Conservation (phyloP, 2,888 invertebrate species). For the Leptopilina syphax region DNA sequence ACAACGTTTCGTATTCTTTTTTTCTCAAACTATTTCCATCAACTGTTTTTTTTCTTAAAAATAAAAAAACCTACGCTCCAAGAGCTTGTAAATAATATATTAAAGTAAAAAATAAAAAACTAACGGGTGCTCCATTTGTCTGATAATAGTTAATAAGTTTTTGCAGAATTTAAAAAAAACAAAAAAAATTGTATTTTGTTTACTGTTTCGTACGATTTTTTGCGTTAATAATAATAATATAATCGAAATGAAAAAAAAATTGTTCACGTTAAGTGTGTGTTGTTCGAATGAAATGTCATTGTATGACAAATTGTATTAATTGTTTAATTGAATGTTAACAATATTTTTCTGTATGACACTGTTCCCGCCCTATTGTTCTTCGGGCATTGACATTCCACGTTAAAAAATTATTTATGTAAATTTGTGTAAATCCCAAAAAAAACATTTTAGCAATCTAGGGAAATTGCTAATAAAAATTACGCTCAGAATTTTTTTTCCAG, state of each 20-base stretch:
- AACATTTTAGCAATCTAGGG: background rate
- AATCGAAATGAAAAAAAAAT: background rate
- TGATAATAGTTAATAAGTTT: constrained; percentile 23
- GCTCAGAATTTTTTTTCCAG: constrained; percentile 5
- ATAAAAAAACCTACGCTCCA: background rate
- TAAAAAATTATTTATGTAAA: background rate
- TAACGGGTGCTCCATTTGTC: constrained; percentile 16
- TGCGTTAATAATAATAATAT: background rate
- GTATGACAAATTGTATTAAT: background rate
- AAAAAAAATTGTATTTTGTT: background rate
- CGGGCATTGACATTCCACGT: background rate
- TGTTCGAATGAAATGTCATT: background rate
- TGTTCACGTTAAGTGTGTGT: background rate
- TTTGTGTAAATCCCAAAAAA: background rate
- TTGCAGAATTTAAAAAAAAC: background rate
- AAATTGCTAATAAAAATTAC: constrained; percentile 19
- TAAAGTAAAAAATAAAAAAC: background rate
- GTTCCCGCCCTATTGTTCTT: background rate
- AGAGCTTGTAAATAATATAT: constrained; percentile 25
- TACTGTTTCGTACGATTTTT: constrained; percentile 5
- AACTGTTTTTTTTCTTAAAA: background rate
- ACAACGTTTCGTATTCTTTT: constrained; percentile 2
- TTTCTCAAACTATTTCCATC: background rate
- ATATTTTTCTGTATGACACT: constrained; percentile 1
- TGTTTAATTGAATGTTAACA: background rate